These are phyloP conservation scores for Melanerpes formicivorus DNA, from an alignment of 2,113 vertebrate species.

Conservation along the genomic window DNA sequence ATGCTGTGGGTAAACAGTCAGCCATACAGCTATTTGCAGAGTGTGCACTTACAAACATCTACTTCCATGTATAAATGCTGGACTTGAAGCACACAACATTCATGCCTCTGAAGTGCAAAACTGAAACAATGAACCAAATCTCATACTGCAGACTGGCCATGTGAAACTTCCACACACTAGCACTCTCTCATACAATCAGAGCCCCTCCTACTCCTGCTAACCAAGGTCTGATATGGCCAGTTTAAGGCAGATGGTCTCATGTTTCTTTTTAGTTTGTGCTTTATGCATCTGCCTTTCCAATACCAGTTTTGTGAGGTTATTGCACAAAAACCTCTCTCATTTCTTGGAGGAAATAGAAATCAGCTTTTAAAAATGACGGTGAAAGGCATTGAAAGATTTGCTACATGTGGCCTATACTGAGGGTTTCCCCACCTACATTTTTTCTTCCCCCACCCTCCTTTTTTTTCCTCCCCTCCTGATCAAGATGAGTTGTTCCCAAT, in stretches of 20 bases:
- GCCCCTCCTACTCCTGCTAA: not conserved
- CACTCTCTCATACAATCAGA: not conserved
- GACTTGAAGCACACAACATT: not conserved
- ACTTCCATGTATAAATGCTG: not conserved
- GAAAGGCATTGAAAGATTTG: not conserved
- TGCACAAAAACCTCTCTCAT: not conserved
- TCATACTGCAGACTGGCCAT: too few relatives aligned
- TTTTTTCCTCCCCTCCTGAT: not conserved
- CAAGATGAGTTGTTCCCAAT: not conserved
- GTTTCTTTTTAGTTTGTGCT: not conserved
- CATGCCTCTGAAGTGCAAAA: not conserved
- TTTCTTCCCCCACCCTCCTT: not conserved
- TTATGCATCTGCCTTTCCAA: not conserved
- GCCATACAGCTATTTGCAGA: constrained; percentile 11
- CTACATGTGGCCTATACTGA: not conserved
- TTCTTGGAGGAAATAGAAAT: not conserved
- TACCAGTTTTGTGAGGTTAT: not conserved
- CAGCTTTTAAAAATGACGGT: not conserved
- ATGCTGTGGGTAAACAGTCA: constrained; percentile 12
- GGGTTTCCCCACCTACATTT: too few relatives aligned
- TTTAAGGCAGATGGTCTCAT: not conserved
- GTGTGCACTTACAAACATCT: not conserved
- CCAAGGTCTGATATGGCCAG: not conserved
- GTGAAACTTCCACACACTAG: not conserved
- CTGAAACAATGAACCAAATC: not conserved